Percentiles rank a stretch among this genome's conserved stretches.
These are phyloP conservation scores for Myathropa florea DNA, from an alignment of 2,888 invertebrate species.

Conservation along the genomic window DNA sequence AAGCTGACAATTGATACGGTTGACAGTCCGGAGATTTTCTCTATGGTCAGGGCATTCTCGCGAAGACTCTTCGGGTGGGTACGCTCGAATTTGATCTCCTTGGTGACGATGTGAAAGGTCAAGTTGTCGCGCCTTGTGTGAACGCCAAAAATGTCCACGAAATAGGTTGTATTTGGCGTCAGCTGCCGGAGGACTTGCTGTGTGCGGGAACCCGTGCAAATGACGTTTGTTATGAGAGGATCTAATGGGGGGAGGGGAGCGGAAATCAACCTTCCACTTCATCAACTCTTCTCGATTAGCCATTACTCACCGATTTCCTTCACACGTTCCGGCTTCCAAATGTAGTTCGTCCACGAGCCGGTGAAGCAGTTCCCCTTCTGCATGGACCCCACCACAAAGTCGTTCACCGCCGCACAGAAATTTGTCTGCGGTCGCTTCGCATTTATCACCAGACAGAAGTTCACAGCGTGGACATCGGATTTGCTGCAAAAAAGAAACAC, in stretches of 20 bases:
- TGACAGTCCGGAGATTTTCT: slow-evolving; percentile 82
- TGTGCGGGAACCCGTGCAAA: slow-evolving; percentile 79
- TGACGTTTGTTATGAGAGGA: slow-evolving; percentile 74
- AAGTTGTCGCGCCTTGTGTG: slow-evolving; percentile 79
- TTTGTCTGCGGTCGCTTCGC: slow-evolving; percentile 73
- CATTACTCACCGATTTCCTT: slow-evolving; percentile 75
- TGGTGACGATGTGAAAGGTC: slow-evolving; percentile 77
- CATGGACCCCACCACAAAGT: slow-evolving; percentile 72
- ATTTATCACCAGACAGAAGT: slow-evolving; percentile 79
- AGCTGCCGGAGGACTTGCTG: slow-evolving; percentile 78
- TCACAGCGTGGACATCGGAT: slow-evolving; percentile 79
- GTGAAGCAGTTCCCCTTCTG: slow-evolving; percentile 68
- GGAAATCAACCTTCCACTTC: neutral
- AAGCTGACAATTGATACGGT: slow-evolving; percentile 83
- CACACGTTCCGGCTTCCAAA: slow-evolving; percentile 77
- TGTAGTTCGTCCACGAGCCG: slow-evolving; percentile 74
- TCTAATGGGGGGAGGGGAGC: neutral
- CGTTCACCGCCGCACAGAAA: slow-evolving; percentile 74
- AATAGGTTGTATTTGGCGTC: slow-evolving; percentile 77
- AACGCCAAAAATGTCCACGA: slow-evolving; percentile 79
- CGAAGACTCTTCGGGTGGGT: slow-evolving; percentile 79
- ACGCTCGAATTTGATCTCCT: slow-evolving; percentile 77
- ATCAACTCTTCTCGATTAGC: slow-evolving; percentile 14
- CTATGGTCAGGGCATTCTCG: slow-evolving; percentile 81
- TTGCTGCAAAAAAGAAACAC: slow-evolving; percentile 75